These are phyloP conservation scores for Astropecten irregularis DNA, from an alignment of 53 echinoderm and acorn worm genomes.

Conservation along the genomic window DNA sequence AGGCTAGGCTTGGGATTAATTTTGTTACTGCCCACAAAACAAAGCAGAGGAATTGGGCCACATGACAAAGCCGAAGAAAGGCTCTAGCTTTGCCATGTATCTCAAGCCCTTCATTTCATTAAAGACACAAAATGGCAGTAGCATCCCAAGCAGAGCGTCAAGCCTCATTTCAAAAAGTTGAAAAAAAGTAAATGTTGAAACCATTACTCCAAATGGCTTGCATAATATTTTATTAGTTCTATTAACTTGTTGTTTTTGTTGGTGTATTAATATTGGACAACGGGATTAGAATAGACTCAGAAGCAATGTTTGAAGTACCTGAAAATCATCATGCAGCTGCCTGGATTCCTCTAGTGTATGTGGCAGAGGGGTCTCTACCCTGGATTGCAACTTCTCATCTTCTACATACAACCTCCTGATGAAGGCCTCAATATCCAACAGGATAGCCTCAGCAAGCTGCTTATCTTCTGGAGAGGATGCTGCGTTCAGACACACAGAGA, in stretches of 20 bases:
- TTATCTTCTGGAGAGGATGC: not conserved
- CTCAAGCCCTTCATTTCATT: too few relatives aligned
- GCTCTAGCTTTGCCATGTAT: too few relatives aligned
- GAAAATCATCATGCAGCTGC: conserved; percentile 57
- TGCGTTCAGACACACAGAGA: not conserved
- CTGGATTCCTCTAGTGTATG: conserved; percentile 66
- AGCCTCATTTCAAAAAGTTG: not conserved
- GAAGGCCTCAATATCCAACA: conserved; percentile 69
- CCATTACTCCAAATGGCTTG: not conserved
- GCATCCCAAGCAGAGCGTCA: too few relatives aligned
- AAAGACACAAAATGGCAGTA: not conserved
- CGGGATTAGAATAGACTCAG: too few relatives aligned
- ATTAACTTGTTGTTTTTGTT: too few relatives aligned
- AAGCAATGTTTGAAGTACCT: too few relatives aligned
- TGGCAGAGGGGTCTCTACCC: conserved; percentile 77
- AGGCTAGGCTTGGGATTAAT: too few relatives aligned
- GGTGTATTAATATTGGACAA: too few relatives aligned
- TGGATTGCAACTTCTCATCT: conserved; percentile 46
- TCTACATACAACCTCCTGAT: conserved; percentile 63
- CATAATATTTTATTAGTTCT: too few relatives aligned
- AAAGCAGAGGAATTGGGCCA: not conserved
- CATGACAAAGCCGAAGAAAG: too few relatives aligned
- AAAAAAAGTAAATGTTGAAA: not conserved
- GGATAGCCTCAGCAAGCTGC: not conserved
- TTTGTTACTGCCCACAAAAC: too few relatives aligned